phyloP scores from a whole-genome alignment of 1,140 invertebrate species.

The Ceratosolen solmsi region DNA sequence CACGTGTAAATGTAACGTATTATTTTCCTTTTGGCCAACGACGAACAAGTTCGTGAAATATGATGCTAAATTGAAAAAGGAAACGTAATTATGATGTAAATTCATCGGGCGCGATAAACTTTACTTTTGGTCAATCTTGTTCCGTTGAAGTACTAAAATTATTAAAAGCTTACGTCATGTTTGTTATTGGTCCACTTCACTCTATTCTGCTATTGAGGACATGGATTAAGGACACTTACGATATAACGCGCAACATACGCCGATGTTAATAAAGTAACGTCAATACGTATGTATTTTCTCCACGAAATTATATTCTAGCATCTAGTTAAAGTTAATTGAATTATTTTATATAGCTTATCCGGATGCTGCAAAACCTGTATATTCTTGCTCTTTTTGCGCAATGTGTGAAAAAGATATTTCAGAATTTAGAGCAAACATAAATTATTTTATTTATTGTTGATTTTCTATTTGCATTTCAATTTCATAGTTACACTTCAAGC shows the following conservation, averaged over 20 bases:
- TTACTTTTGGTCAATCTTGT: not conserved
- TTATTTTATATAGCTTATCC: not conserved
- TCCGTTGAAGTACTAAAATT: not conserved
- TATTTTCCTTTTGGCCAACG: not conserved
- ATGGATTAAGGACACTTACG: not conserved
- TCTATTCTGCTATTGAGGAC: not conserved
- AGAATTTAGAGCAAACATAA: too few relatives aligned
- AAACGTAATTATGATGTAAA: slow-evolving; percentile 7
- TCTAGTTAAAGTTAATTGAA: not conserved
- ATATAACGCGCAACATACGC: not conserved
- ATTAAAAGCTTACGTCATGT: not conserved
- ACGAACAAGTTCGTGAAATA: not conserved
- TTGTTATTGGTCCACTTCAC: not conserved
- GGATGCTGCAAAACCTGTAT: not conserved
- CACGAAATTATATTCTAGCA: not conserved
- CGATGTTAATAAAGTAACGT: not conserved
- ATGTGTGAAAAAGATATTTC: too few relatives aligned
- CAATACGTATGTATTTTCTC: not conserved
- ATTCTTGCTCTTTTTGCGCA: too few relatives aligned
- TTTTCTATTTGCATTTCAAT: too few relatives aligned
- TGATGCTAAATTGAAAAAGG: not conserved
- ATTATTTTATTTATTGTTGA: too few relatives aligned
- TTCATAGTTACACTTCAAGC: too few relatives aligned
- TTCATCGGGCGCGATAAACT: not conserved
- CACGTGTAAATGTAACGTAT: not conserved